Percentiles rank a stretch among this genome's conserved stretches.
phyloP scores from a whole-genome alignment of 2,797 vertebrate species.

The Intellagama lesueurii region DNA sequence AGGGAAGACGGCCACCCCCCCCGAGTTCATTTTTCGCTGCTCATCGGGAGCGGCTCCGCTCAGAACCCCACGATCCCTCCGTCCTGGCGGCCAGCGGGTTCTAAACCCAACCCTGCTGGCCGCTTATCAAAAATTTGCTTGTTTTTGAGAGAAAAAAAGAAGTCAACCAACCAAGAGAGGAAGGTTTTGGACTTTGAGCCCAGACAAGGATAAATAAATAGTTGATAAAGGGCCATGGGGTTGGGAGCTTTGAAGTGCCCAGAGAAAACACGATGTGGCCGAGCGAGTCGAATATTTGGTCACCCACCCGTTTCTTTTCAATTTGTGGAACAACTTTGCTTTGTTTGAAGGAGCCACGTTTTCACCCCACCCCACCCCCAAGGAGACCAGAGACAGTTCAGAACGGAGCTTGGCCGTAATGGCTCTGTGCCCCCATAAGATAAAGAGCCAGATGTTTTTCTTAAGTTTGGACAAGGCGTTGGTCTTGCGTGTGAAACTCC shows the following conservation, averaged over 20 bases:
- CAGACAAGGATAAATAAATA: constrained; percentile 1
- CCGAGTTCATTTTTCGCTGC: neutral
- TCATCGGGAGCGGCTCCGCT: neutral
- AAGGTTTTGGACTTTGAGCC: constrained; percentile 15
- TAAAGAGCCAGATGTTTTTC: too few relatives aligned
- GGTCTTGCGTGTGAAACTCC: too few relatives aligned
- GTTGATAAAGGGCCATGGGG: neutral
- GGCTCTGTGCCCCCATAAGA: too few relatives aligned
- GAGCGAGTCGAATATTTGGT: neutral
- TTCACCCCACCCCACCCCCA: too few relatives aligned
- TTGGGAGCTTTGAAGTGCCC: neutral
- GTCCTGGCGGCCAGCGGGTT: neutral
- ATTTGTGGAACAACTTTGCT: neutral
- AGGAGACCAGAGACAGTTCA: too few relatives aligned
- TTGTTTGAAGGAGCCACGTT: neutral
- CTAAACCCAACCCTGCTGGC: neutral
- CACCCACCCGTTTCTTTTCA: accelerated
- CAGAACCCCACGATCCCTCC: neutral
- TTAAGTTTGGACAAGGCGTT: too few relatives aligned
- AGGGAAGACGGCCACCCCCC: too few relatives aligned
- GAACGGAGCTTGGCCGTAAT: too few relatives aligned
- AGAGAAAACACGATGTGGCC: neutral
- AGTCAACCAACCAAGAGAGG: neutral
- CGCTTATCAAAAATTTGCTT: neutral
- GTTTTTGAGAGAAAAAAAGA: constrained; percentile 1